Evolutionary conservation across 2,888 invertebrate genomes (phyloP).

Genomic region (Odontocerum albicorne): DNA sequence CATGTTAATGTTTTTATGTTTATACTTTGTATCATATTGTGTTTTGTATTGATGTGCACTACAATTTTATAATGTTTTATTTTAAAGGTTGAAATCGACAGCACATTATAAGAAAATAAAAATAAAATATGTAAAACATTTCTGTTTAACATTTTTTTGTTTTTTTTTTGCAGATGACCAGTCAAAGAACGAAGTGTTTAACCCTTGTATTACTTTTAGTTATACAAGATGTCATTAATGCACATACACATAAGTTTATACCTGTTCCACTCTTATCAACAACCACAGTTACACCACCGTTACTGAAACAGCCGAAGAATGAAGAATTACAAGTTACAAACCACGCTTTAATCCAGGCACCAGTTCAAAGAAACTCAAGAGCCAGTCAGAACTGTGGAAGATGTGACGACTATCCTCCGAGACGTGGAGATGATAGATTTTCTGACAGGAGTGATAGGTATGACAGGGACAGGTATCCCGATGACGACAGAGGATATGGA

Average conservation of each 20-base stretch:
- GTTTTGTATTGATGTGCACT: too few relatives aligned
- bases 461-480: slow-evolving; percentile 28
- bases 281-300: slow-evolving; percentile 16
- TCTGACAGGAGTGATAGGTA: slow-evolving; percentile 24
- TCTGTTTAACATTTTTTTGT: too few relatives aligned
- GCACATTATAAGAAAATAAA: too few relatives aligned
- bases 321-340: slow-evolving; percentile 21
- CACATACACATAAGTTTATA: slow-evolving; percentile 26
- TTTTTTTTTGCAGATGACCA: slow-evolving; percentile 21
- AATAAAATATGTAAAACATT: too few relatives aligned
- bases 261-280: slow-evolving; percentile 31
- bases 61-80: too few relatives aligned
- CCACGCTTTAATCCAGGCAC: slow-evolving; percentile 22
- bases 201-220: slow-evolving; percentile 3
- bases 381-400: slow-evolving; percentile 29
- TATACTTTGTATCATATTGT: too few relatives aligned
- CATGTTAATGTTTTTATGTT: too few relatives aligned
- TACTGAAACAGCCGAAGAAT: slow-evolving; percentile 18
- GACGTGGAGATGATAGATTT: slow-evolving; percentile 28
- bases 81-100: too few relatives aligned
- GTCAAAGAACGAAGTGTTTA: not conserved
- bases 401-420: slow-evolving; percentile 32
- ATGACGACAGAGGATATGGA: slow-evolving; percentile 28
- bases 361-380: slow-evolving; percentile 31
- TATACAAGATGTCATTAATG: slow-evolving; percentile 9